phyloP scores from a whole-genome alignment of 2,888 invertebrate genomes.

The Heliconius erato region DNA sequence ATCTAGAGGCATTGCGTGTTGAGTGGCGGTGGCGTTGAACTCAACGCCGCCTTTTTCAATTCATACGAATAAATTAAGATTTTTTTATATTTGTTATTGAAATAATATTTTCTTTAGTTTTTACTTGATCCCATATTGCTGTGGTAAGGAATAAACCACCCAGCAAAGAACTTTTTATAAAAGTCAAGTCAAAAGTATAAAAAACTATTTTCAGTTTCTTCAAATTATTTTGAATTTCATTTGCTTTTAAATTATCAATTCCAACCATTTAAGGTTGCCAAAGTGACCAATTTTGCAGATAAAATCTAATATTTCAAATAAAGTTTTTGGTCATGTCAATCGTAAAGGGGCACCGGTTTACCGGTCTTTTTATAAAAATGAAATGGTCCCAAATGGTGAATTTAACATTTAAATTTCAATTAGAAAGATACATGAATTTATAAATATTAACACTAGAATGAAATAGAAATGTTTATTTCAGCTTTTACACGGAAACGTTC shows the following conservation, averaged over 20 bases:
- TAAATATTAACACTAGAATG: neutral
- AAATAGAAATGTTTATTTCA: slow-evolving; percentile 68
- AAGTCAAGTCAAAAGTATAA: neutral
- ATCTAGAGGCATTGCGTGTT: no score
- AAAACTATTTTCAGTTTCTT: neutral
- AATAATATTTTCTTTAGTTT: neutral
- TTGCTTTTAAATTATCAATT: neutral
- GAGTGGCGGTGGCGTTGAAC: no score
- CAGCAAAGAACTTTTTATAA: no score
- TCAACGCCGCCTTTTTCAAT: no score
- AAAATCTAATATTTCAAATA: neutral
- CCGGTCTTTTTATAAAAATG: no score
- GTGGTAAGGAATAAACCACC: neutral
- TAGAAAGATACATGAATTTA: neutral
- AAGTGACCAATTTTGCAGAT: neutral
- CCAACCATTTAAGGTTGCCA: neutral
- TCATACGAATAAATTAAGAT: neutral
- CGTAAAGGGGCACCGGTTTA: no score
- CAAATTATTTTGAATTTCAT: neutral
- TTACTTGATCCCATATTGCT: neutral
- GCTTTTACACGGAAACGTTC: slow-evolving; percentile 83
- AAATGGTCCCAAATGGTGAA: no score
- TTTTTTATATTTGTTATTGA: neutral
- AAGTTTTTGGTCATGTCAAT: no score
- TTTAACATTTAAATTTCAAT: no score